Conservation (phyloP, 2,888 invertebrate species). For the Drosophila barbarae region DNA sequence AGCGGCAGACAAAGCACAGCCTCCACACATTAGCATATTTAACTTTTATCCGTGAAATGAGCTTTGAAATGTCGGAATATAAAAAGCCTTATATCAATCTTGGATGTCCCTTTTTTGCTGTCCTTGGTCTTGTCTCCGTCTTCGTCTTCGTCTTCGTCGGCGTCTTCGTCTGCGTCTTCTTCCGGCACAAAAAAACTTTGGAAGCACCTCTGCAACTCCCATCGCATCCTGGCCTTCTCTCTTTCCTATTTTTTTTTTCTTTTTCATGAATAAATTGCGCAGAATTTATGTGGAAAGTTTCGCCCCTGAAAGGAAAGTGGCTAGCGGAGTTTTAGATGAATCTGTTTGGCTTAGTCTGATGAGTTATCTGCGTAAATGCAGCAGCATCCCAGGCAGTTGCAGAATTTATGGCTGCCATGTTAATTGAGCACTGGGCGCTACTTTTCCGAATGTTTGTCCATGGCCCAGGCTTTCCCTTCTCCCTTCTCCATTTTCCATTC, state of each 20-base stretch:
- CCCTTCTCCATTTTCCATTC: conserved; percentile 6
- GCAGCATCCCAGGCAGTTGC: conserved; percentile 46
- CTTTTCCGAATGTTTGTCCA: conserved; percentile 38
- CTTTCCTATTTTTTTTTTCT: conserved; percentile 35
- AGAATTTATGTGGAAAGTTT: conserved; percentile 73
- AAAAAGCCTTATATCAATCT: conserved; percentile 74
- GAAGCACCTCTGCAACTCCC: conserved; percentile 57
- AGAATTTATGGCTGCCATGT: conserved; percentile 67
- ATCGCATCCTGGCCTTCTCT: conserved; percentile 9
- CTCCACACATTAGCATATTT: conserved; percentile 68
- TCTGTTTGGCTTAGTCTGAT: conserved; percentile 73
- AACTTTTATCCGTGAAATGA: conserved; percentile 64
- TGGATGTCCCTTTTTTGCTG: conserved; percentile 52
- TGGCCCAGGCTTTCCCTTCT: conserved; percentile 9
- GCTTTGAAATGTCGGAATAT: conserved; percentile 70
- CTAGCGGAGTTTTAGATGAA: conserved; percentile 71
- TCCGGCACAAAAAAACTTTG: conserved; percentile 28
- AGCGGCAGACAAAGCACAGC: conserved; percentile 31
- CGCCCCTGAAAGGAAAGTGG: conserved; percentile 64
- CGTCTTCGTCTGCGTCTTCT: conserved; percentile 17
- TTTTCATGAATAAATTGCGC: conserved; percentile 72
- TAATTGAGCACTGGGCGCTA: conserved; percentile 59
- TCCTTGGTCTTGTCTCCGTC: conserved; percentile 12
- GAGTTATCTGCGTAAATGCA: conserved; percentile 69
- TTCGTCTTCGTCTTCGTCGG: conserved; percentile 22